These are phyloP conservation scores for Apodemia zela DNA, from an alignment of 2,888 invertebrate species.

Conservation along the genomic window DNA sequence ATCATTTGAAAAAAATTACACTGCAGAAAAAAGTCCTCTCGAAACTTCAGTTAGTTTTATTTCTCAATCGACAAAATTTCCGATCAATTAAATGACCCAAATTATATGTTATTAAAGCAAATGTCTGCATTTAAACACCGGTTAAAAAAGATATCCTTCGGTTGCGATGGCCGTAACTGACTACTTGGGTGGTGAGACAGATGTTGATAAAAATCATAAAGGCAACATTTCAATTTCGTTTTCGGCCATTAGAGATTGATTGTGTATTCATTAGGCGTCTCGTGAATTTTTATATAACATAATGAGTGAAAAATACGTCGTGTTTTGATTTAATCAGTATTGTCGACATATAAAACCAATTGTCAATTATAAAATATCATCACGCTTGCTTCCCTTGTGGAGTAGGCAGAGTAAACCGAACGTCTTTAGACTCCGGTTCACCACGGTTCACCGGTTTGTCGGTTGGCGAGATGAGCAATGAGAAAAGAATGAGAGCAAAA, in stretches of 20 bases:
- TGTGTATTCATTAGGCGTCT: conserved; percentile 48
- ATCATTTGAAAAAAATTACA: conserved; percentile 34
- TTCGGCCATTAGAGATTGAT: conserved; percentile 50
- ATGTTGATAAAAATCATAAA: conserved; percentile 52
- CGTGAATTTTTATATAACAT: conserved; percentile 54
- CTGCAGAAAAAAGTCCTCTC: background rate
- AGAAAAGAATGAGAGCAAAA: too few species aligned
- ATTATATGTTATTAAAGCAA: conserved; percentile 31
- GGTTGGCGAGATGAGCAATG: too few species aligned
- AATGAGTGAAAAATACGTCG: conserved; percentile 31
- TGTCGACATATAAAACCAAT: background rate
- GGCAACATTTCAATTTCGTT: conserved; percentile 55
- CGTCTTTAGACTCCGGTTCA: too few species aligned
- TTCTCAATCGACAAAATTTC: conserved; percentile 26
- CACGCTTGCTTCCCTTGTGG: too few species aligned
- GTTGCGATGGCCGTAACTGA: conserved; percentile 21
- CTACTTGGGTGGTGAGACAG: conserved; percentile 61
- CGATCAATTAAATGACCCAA: conserved; percentile 32
- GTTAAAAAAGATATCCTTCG: conserved; percentile 27
- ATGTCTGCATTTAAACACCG: conserved; percentile 30
- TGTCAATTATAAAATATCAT: too few species aligned
- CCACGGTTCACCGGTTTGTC: too few species aligned
- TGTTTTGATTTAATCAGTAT: conserved; percentile 7
- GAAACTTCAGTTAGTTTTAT: conserved; percentile 18
- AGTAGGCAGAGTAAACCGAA: too few species aligned